Base-by-base conservation (phyloP, 2,113 vertebrate genomes). In the Cheirogaleus medius region DNA sequence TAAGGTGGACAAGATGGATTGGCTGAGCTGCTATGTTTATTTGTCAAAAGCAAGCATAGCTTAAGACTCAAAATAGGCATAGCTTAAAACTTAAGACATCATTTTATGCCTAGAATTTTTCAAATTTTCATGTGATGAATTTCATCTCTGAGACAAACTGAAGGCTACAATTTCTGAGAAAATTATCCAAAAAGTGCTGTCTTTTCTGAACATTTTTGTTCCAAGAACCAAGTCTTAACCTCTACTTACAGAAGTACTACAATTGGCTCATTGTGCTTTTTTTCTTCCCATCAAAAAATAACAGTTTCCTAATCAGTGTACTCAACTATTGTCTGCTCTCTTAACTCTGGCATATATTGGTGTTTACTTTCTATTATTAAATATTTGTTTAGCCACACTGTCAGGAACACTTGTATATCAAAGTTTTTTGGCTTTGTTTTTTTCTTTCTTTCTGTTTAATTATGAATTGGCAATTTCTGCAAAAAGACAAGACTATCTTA, bases 401-500 rank as follows among this genome's bases (percentile, higher is more conserved):
- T 66, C 49, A 63, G 78, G 49, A 81, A 58, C 52, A 56, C 11
- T 2, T 63, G 23, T 23, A 52, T 49, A 68, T 94, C 47, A 74
- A 27, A 85, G 4, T 49, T 91, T 68, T 73, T 91, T 58, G 21
- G 56, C 52, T 91, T 93, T 87, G 29, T 47, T 90, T 71, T 69
- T 86, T 23, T 0, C 7, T 52, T 63, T 86, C 4, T 8, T 25
- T 52, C n/a, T 80, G 52, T 76, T 83, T 32, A 44, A 78, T 92
- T 92, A 84, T 84, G n/a, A 32, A 80, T 85, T 86, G 64, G n/a
- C 90, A 71, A 44, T 92, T 90, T 73, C 90, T 47, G 52, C 69
- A 82, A 60, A 63, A 82, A 60, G 74, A 68, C 27, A 87, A 69
- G 69, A 90, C 42, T 92, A 15, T 77, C 77, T 64, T 83, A 25